Base-by-base conservation (phyloP, 2,888 invertebrate species). In the Sarcophaga variegata region DNA sequence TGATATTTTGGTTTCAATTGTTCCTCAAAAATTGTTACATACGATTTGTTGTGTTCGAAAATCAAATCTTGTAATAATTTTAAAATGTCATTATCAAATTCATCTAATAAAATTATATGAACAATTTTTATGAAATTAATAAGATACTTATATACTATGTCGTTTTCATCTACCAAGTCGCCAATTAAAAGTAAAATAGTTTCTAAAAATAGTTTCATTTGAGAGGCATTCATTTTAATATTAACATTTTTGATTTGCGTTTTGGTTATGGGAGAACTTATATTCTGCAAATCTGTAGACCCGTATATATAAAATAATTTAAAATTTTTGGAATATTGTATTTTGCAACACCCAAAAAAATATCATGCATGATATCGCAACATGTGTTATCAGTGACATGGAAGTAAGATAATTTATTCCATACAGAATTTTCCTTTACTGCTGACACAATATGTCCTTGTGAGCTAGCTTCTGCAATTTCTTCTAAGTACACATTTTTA, bases 281-380 rank as follows among this genome's bases (percentile, higher is more conserved):
- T 83, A 69, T 88, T 88, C 17, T 75, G 75, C 69, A 83, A 59
- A 49, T 74, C 25, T 22, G 37, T 63, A 20, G 54, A 17, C 14
- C 64, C 60, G 70, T 86, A 84, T 78, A 88, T 64, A 88, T 85
- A 76, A 86, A 85, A 74, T 88, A 86, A 37, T 86, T 81, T 22
- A 88, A 71, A 27, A 86, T 85, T 88, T 88, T 86, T 69, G 81
- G 64, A 14, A 88, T 69, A 74, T 87, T 82, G 47, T 85, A 86
- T 74, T 77, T 86, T 63, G 81, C 82, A 54, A 88, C 87, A 11
- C 88, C 88, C 10, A 88, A 74, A 59, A 83, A 88, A 78, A 88
- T 77, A 22, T 88, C 86, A 64, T 85, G 86, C 86, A 88, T 88
- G 14, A 88, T 81, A 64, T 88, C 88, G 66, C 83, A 81, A 25